A percentile compares a stretch with the other conserved stretches of the same genome.
Conservation (phyloP, 2,888 invertebrate species). For the Leucophenga montana region DNA sequence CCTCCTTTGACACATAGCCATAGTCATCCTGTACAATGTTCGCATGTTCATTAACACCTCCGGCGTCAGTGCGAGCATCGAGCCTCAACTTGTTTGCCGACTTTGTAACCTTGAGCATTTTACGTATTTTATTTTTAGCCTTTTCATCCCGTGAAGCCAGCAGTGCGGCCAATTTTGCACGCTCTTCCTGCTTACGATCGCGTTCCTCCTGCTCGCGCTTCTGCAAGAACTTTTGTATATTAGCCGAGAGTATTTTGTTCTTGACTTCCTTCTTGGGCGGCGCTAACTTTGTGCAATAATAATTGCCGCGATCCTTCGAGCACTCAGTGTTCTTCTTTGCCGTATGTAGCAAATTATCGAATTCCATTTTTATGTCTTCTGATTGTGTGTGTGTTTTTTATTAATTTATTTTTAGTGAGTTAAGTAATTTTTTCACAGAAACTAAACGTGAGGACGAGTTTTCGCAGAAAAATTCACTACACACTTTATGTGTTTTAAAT, state of each 20-base stretch:
- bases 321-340: slow-evolving; percentile 77
- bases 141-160: too few species aligned
- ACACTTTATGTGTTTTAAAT: too few species aligned
- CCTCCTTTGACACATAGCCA: slow-evolving; percentile 89
- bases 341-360: slow-evolving; percentile 76
- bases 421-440: too few species aligned
- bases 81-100: too few species aligned
- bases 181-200: slow-evolving; percentile 78
- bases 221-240: slow-evolving; percentile 87
- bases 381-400: too few species aligned
- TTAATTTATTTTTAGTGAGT: too few species aligned
- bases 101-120: too few species aligned
- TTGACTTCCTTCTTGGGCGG: slow-evolving; percentile 87
- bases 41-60: slow-evolving; percentile 82
- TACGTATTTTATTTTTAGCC: slow-evolving; percentile 80
- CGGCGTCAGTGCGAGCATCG: slow-evolving; percentile 76
- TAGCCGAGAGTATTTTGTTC: slow-evolving; percentile 80
- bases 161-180: slow-evolving; percentile 78
- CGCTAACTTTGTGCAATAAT: slow-evolving; percentile 85
- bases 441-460: too few species aligned
- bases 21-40: slow-evolving; percentile 94
- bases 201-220: slow-evolving; percentile 87
- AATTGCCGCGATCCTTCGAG: slow-evolving; percentile 74
- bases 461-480: too few species aligned
- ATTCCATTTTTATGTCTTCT: slow-evolving; percentile 75